Base-by-base conservation (phyloP, 2,797 vertebrate species). In the Anniella stebbinsi region DNA sequence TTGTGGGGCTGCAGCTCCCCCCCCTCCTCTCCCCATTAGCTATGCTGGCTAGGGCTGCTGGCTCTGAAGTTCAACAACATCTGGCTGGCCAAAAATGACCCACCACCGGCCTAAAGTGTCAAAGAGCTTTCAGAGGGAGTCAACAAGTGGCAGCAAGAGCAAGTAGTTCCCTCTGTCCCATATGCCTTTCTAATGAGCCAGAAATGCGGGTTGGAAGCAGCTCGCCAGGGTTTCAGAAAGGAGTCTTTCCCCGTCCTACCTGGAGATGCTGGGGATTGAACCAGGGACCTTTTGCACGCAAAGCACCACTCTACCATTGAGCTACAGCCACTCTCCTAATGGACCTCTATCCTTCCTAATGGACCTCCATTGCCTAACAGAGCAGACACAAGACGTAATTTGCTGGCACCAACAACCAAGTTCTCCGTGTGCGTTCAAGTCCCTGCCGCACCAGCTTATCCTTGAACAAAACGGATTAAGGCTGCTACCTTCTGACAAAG, bases 401-500 rank as follows among this genome's bases (percentile, higher is more conserved):
- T 5, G 45, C 57, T 18, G 36, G 82, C 33, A 28, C 12, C 2
- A 69, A 70, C 45, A 25, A 25, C 51, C 48, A n/a, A 36, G 28
- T 18, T 18, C 28, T 17, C 10, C 21, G 2, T 5, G 33, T 70
- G 80, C n/a, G 33, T 38, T 75, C 48, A 70, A 63, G 9, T 8
- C 30, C 38, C 21, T 25, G n/a, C 75, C 8, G 10, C 12, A 45
- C 30, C 18, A 2, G 18, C 33, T 73, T 89, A 72, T 60, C 66
- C 83, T 72, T 70, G 51, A 86, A 80, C 83, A 86, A 83, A 86
- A 60, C 30, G 86, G 76, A 86, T 89, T 77, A 89, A 80, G 75
- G 36, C 33, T 72, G 51, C 66, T 45, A 33, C 66, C 21, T 70
- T 28, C 51, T 60, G 60, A 80, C 75, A 77, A 84, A 89, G 45